Conservation (phyloP, 2,888 invertebrate genomes). For the Parnassius mnemosyne region DNA sequence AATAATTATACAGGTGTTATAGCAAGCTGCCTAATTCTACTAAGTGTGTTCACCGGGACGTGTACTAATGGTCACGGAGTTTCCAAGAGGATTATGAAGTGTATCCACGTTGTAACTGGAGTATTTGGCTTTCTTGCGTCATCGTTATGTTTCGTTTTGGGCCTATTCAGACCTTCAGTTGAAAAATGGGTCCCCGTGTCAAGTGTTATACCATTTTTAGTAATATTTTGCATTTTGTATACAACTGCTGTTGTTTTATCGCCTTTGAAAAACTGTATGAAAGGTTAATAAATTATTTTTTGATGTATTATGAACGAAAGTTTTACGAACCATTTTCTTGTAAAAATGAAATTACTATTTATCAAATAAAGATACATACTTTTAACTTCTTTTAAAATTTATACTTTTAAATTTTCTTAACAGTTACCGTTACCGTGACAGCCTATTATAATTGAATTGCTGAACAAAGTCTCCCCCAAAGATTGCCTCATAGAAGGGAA, state of each 20-base stretch:
- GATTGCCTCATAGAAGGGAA: too few relatives aligned
- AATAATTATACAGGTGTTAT: conserved; percentile 33
- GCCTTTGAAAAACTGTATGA: not conserved
- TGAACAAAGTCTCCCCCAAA: too few relatives aligned
- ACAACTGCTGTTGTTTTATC: conserved; percentile 33
- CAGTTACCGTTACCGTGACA: too few relatives aligned
- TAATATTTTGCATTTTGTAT: conserved; percentile 42
- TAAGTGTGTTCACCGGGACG: conserved; percentile 32
- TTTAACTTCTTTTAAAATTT: too few relatives aligned
- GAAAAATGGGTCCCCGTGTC: conserved; percentile 36
- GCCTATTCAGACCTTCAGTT: conserved; percentile 40
- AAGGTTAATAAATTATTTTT: not conserved
- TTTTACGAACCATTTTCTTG: too few relatives aligned
- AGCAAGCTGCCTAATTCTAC: conserved; percentile 28
- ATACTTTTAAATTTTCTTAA: too few relatives aligned
- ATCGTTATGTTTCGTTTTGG: conserved; percentile 45
- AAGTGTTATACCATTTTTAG: conserved; percentile 35
- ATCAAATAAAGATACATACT: too few relatives aligned
- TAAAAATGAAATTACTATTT: too few relatives aligned
- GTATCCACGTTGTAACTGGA: conserved; percentile 36
- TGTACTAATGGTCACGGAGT: conserved; percentile 22
- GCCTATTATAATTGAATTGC: too few relatives aligned
- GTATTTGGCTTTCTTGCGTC: conserved; percentile 35
- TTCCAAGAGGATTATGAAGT: conserved; percentile 13
- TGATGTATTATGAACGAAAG: too few relatives aligned